Percentiles rank a stretch among this genome's conserved stretches.
Conservation (phyloP, 2,113 vertebrate genomes). For the Meriones unguiculatus region DNA sequence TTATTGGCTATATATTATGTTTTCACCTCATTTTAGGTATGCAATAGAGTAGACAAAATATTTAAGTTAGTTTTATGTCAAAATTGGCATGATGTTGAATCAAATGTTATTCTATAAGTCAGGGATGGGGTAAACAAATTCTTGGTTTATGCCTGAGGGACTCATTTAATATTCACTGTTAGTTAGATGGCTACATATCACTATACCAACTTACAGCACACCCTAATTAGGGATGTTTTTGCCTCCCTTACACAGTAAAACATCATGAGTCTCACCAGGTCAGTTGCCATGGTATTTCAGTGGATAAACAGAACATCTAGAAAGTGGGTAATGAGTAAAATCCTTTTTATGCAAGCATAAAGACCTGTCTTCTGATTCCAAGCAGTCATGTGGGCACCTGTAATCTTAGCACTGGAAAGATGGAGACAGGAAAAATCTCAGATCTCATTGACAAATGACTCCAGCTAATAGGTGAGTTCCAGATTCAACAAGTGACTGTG, state of each 20-base stretch:
- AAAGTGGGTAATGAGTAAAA: background rate
- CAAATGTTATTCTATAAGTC: background rate
- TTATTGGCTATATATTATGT: background rate
- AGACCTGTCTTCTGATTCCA: background rate
- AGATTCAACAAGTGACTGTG: background rate
- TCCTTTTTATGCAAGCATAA: background rate
- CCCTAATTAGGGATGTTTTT: background rate
- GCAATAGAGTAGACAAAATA: background rate
- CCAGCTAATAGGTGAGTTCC: rapidly evolving
- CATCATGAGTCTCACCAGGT: background rate
- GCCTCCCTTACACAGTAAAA: background rate
- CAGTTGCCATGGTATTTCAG: background rate
- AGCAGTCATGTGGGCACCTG: no score
- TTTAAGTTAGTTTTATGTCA: constrained; percentile 19
- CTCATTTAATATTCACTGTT: background rate
- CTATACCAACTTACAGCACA: background rate
- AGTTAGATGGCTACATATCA: background rate
- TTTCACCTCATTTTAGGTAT: background rate
- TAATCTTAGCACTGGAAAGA: background rate
- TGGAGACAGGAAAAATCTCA: background rate
- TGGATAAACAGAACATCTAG: background rate
- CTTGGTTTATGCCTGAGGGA: background rate
- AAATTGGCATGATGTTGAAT: background rate
- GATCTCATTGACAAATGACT: background rate
- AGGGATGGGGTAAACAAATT: background rate